Percentiles rank a stretch among this genome's conserved stretches.
Evolutionary conservation across 37 sponge, comb jelly and placozoan species (phyloP).

Genomic region (Agelas oroides): DNA sequence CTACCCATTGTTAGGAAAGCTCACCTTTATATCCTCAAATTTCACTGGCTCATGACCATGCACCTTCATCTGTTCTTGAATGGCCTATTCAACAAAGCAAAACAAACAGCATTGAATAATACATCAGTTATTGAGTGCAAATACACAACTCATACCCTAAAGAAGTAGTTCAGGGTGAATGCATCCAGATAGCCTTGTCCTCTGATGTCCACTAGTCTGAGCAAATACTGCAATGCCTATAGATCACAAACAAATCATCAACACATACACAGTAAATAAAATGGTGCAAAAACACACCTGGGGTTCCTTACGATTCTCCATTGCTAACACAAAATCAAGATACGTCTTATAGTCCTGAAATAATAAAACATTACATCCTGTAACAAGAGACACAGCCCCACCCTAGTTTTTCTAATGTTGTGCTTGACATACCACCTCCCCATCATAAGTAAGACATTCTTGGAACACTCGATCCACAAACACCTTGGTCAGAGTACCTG

Average conservation of each 20-base stretch:
- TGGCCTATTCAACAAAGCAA: slow-evolving; percentile 53
- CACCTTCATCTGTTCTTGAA: slow-evolving; percentile 84
- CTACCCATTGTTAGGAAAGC: too few species aligned
- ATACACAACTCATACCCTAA: slow-evolving; percentile 65
- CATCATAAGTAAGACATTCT: slow-evolving; percentile 98
- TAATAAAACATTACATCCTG: background rate
- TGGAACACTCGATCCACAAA: slow-evolving; percentile 96
- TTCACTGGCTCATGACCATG: slow-evolving; percentile 89
- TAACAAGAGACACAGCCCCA: too few species aligned
- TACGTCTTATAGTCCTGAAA: slow-evolving; percentile 96
- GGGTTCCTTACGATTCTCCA: slow-evolving; percentile 93
- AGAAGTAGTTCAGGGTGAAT: slow-evolving; percentile 93
- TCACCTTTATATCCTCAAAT: slow-evolving; percentile 88
- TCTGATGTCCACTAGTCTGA: slow-evolving; percentile 90
- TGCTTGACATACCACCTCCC: slow-evolving; percentile 88
- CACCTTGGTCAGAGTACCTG: slow-evolving; percentile 86
- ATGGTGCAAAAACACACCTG: slow-evolving; percentile 45
- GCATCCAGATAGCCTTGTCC: slow-evolving; percentile 80
- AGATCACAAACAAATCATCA: background rate
- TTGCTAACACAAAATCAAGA: slow-evolving; percentile 97
- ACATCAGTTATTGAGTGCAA: background rate
- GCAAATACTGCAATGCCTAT: slow-evolving; percentile 93
- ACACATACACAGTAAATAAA: too few species aligned
- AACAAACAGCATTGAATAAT: background rate
- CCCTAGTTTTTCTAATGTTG: too few species aligned